These are phyloP conservation scores for Zaprionus gabonicus DNA, from an alignment of 1,140 invertebrate species.

Conservation along the genomic window DNA sequence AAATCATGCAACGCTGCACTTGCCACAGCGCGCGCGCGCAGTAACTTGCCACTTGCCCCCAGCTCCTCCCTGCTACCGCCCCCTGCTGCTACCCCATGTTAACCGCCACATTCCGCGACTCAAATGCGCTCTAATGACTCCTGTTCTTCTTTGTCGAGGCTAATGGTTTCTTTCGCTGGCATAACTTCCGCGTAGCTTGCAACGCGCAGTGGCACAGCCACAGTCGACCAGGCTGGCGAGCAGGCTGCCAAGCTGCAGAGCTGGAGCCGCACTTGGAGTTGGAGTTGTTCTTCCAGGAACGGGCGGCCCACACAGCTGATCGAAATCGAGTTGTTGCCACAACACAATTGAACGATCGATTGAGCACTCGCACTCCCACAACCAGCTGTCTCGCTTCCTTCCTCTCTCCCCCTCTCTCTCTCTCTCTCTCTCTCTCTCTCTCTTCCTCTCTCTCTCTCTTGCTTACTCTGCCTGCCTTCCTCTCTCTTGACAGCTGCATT, in stretches of 20 bases:
- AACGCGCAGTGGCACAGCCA: not conserved
- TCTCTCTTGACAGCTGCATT: slow-evolving; percentile 29
- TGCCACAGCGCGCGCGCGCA: slow-evolving; percentile 45
- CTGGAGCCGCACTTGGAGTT: not conserved
- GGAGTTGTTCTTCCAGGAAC: slow-evolving; percentile 30
- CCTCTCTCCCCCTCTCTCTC: too few species aligned
- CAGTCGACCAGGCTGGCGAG: too few species aligned
- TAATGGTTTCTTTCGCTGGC: slow-evolving; percentile 75
- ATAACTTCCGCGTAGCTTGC: slow-evolving; percentile 70
- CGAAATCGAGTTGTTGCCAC: slow-evolving; percentile 40
- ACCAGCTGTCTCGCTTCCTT: not conserved
- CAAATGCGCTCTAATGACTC: slow-evolving; percentile 81
- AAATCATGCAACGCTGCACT: slow-evolving; percentile 78
- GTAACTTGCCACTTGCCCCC: not conserved
- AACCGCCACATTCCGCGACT: slow-evolving; percentile 69
- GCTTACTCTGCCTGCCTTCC: not conserved
- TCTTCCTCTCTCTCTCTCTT: not conserved
- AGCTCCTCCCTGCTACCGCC: not conserved
- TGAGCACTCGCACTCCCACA: slow-evolving; percentile 39
- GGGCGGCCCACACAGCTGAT: slow-evolving; percentile 48
- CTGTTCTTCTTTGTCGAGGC: slow-evolving; percentile 77
- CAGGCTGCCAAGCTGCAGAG: not conserved
- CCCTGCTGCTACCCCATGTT: slow-evolving; percentile 3
- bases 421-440: not conserved
- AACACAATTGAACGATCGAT: slow-evolving; percentile 46